These are phyloP conservation scores for Hoplias malabaricus DNA, from an alignment of 2,113 vertebrate genomes.

Conservation along the genomic window DNA sequence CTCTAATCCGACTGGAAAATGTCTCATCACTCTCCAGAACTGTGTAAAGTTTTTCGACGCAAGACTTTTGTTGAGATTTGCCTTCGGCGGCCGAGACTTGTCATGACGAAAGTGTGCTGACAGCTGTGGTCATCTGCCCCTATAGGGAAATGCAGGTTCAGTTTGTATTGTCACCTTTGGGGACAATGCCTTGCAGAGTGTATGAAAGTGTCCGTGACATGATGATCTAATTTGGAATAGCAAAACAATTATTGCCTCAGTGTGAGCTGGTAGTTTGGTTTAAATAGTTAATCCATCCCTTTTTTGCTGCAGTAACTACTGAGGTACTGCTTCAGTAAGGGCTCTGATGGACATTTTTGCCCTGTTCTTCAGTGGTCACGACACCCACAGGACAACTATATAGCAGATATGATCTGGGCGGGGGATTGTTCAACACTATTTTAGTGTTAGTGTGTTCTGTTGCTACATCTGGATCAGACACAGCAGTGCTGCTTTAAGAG, in stretches of 20 bases:
- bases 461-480: too few relatives aligned
- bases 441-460: too few relatives aligned
- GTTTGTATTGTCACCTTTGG: neutral
- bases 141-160: neutral
- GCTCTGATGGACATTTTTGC: too few relatives aligned
- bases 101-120: neutral
- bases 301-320: too few relatives aligned
- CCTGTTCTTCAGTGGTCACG: too few relatives aligned
- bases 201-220: neutral
- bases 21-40: neutral
- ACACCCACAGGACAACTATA: too few relatives aligned
- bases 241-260: neutral
- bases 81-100: neutral
- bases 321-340: too few relatives aligned
- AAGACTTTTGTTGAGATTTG: neutral
- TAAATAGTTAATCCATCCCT: neutral
- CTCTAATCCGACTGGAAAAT: neutral
- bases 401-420: too few relatives aligned
- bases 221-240: neutral
- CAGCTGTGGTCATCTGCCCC: neutral
- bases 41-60: neutral
- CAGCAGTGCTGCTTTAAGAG: too few relatives aligned
- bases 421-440: too few relatives aligned
- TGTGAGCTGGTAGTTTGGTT: neutral
- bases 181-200: neutral